phyloP scores from a whole-genome alignment of 1,140 invertebrate species.

The Aphidius gifuensis region DNA sequence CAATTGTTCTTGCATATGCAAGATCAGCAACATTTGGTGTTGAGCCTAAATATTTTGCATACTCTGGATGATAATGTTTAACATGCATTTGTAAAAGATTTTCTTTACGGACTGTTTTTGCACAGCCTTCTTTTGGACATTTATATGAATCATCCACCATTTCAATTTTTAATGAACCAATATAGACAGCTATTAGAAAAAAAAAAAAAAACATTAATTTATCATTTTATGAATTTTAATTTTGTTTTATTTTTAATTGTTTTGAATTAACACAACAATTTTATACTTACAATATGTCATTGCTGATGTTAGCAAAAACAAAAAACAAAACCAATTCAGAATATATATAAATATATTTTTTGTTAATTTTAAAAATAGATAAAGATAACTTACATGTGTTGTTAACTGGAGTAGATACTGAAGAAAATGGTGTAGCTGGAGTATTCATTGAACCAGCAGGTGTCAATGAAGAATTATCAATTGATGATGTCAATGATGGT shows the following conservation, averaged over 20 bases:
- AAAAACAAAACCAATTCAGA: background rate
- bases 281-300: too few species aligned
- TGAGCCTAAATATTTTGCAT: constrained; percentile 69
- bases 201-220: constrained; percentile 1
- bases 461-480: constrained; percentile 25
- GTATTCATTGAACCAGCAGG: constrained; percentile 22
- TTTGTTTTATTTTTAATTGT: too few species aligned
- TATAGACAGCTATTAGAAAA: constrained; percentile 58
- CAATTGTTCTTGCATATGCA: constrained; percentile 73
- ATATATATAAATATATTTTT: background rate
- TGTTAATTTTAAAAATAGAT: constrained; percentile 7
- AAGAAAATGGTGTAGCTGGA: constrained; percentile 12
- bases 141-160: constrained; percentile 69
- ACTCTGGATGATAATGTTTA: constrained; percentile 85
- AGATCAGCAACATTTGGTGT: constrained; percentile 83
- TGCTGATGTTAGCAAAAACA: background rate
- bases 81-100: constrained; percentile 85
- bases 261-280: background rate
- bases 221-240: constrained; percentile 7
- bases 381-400: constrained; percentile 35
- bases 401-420: constrained; percentile 31
- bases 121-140: constrained; percentile 79
- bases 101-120: constrained; percentile 86
- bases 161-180: constrained; percentile 67
- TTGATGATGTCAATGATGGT: background rate